Conservation (phyloP, 2,113 vertebrate genomes). For the Mixornis gularis region DNA sequence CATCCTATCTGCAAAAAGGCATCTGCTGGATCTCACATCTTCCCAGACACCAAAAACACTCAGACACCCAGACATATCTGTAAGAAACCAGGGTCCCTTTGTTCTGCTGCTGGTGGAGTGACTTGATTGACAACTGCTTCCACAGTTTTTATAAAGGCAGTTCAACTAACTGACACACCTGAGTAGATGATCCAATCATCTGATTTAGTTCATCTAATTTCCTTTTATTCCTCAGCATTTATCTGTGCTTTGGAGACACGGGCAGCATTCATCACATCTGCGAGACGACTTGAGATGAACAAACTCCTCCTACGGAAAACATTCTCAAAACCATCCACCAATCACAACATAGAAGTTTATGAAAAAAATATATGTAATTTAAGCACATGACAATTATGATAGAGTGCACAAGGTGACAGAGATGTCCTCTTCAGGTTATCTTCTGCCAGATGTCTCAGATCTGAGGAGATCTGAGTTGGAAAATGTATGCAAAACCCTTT, state of each 20-base stretch:
- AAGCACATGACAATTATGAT: not conserved
- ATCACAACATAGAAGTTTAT: not conserved
- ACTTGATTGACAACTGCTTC: not conserved
- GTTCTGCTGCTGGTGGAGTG: not conserved
- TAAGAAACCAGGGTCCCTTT: not conserved
- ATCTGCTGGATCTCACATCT: not conserved
- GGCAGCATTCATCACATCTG: not conserved
- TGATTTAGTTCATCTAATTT: not conserved
- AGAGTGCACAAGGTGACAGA: not conserved
- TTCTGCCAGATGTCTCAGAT: not conserved
- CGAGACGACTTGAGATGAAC: not conserved
- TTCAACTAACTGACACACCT: not conserved
- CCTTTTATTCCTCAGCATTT: not conserved
- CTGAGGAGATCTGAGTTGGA: not conserved
- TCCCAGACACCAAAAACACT: not conserved
- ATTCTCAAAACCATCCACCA: not conserved
- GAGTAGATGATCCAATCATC: not conserved
- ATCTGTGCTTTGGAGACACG: not conserved
- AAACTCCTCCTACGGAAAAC: not conserved
- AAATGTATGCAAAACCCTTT: not conserved
- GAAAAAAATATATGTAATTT: not conserved
- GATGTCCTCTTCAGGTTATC: not conserved
- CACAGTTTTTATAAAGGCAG: not conserved
- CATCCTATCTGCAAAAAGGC: not conserved
- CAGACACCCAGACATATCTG: not conserved